Evolutionary conservation across 2,797 vertebrate species (phyloP).

Genomic region (Gastrophryne carolinensis): DNA sequence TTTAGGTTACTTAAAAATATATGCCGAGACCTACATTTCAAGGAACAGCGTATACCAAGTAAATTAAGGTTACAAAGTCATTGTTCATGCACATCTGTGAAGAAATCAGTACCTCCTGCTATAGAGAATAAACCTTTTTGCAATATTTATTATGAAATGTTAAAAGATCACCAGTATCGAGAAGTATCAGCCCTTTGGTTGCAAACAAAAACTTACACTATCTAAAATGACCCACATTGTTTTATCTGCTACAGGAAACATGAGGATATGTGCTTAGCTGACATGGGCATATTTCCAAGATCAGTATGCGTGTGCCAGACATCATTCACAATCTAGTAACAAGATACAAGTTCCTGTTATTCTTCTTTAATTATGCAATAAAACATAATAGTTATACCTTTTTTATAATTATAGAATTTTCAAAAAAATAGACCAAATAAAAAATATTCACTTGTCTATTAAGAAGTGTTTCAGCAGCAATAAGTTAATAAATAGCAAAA

Average conservation of each 20-base stretch:
- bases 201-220: too few relatives aligned
- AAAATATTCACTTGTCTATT: too few relatives aligned
- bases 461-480: constrained; percentile 66
- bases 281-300: constrained; percentile 55
- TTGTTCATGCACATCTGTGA: too few relatives aligned
- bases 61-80: too few relatives aligned
- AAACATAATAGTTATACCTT: constrained; percentile 56
- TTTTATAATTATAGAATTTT: too few relatives aligned
- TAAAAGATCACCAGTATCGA: neutral
- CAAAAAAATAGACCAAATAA: too few relatives aligned
- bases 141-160: neutral
- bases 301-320: constrained; percentile 18
- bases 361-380: constrained; percentile 49
- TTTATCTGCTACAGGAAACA: constrained; percentile 58
- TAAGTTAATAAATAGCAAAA: too few relatives aligned
- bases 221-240: too few relatives aligned
- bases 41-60: constrained; percentile 15
- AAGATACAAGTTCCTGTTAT: constrained; percentile 63
- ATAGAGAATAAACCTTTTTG: too few relatives aligned
- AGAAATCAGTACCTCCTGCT: too few relatives aligned
- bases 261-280: constrained; percentile 60
- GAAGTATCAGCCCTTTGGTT: neutral
- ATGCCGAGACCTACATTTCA: constrained; percentile 20
- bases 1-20: constrained; percentile 42
- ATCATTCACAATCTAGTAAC: constrained; percentile 43